Percentiles rank a stretch among this genome's conserved stretches.
These are phyloP conservation scores for Eupithecia exiguata DNA, from an alignment of 2,888 invertebrate genomes.

Conservation along the genomic window DNA sequence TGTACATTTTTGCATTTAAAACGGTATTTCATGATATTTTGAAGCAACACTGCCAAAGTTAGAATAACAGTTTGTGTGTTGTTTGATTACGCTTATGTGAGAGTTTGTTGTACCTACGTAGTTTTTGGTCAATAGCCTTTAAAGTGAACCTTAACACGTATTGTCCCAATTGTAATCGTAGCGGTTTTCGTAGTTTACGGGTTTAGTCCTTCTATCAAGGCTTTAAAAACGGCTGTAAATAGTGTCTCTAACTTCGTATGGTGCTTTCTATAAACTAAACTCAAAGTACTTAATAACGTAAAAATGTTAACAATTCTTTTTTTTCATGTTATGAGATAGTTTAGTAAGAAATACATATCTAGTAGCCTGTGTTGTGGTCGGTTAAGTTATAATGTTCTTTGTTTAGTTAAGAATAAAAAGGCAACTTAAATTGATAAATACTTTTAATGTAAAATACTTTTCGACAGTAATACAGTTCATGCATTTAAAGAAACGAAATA, in stretches of 20 bases:
- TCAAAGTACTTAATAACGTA: constrained; percentile 42
- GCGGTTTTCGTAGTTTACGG: constrained; percentile 29
- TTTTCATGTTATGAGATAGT: constrained; percentile 29
- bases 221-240: constrained; percentile 47
- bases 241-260: constrained; percentile 54
- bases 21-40: constrained; percentile 23
- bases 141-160: neutral
- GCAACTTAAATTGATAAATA: neutral
- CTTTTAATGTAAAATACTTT: neutral
- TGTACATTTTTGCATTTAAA: constrained; percentile 22
- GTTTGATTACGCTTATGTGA: constrained; percentile 18
- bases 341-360: constrained; percentile 35
- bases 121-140: constrained; percentile 8
- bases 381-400: neutral
- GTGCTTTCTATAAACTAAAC: constrained; percentile 61
- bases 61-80: constrained; percentile 27
- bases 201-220: constrained; percentile 29
- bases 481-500: neutral
- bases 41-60: constrained; percentile 35
- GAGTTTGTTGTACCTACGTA: constrained; percentile 12
- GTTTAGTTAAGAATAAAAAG: neutral
- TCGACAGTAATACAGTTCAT: neutral
- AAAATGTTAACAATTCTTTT: constrained; percentile 41
- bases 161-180: constrained; percentile 18
- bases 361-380: constrained; percentile 20